Percentiles rank a stretch among this genome's conserved stretches.
These are phyloP conservation scores for Brachyptera putata DNA, from an alignment of 2,888 invertebrate genomes.

Conservation along the genomic window DNA sequence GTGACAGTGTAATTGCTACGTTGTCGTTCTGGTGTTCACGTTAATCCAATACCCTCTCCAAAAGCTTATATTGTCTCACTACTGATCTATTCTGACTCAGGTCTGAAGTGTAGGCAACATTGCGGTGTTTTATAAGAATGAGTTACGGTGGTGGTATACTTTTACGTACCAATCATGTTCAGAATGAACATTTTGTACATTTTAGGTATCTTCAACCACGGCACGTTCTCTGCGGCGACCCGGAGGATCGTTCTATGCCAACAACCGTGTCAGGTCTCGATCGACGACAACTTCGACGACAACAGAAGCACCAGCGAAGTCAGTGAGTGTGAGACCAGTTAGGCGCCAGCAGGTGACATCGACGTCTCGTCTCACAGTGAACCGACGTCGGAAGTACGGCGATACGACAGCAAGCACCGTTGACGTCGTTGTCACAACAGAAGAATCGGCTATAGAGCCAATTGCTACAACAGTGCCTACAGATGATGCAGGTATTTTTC, in stretches of 20 bases:
- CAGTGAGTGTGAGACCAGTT: not conserved
- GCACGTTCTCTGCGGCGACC: not conserved
- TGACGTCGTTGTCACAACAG: not conserved
- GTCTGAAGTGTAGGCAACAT: not conserved
- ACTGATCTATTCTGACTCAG: not conserved
- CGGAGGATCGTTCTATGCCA: conserved; percentile 9
- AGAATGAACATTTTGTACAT: not conserved
- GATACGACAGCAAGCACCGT: not conserved
- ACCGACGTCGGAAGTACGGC: conserved; percentile 9
- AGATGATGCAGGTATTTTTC: not conserved
- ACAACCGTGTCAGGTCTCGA: conserved; percentile 3
- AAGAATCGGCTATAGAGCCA: not conserved
- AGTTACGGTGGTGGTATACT: not conserved
- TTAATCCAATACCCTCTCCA: not conserved
- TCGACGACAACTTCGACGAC: conserved; percentile 17
- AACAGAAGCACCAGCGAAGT: conserved; percentile 1
- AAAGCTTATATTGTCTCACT: not conserved
- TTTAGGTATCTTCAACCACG: not conserved
- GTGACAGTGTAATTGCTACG: not conserved
- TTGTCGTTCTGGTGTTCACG: not conserved
- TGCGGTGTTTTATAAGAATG: not conserved
- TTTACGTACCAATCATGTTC: not conserved
- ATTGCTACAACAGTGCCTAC: conserved; percentile 8
- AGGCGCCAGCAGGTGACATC: not conserved
- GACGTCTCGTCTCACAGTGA: conserved; percentile 7